Base-by-base conservation (phyloP, 2,797 vertebrate genomes). In the Potorous gilbertii region DNA sequence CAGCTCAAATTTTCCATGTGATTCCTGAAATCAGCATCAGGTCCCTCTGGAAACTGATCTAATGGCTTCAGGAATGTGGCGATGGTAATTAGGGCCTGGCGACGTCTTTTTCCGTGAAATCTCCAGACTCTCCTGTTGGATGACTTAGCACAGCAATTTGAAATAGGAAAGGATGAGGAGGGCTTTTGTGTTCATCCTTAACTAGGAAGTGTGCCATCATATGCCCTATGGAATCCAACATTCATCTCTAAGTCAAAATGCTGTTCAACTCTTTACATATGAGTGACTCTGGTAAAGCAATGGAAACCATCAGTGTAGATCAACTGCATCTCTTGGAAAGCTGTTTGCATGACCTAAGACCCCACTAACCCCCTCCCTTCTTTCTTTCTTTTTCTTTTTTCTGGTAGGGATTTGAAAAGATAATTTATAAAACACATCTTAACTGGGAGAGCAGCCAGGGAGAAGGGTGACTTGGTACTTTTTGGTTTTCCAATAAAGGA, bases 11-110 rank as follows among this genome's bases (percentile, higher is more conserved):
- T 99, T 99, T 98, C 99, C 98, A 97, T 96, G 95, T 98, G 97
- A 97, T 98, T 98, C 98, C 98, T 97, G 98, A 98, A 98, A 98
- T 98, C 97, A 98, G 98, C 97, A 96, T 97, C 93, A 81, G 97
- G 97, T 98, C 99, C 98, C 98, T 96, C 92, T 98, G 98, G 98
- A 98, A 98, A 96, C 97, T 99, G 98, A 99, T 96, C 98, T 99
- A 98, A 99, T 98, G 98, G 98, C 96, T 98, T 97, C 91, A 98
- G 97, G 98, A 97, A 98, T 98, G 98, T 96, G 97, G 98, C 98
- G 97, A 96, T 18, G 90, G 95, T 98, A 98, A 98, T 98, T 95
- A 97, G 97, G 97, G 97, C 96, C 97, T 98, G 98, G 98, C 97
- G 94, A 54, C 27, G 90, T 40, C 31, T 98, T 96, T 87, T 98